Base-by-base conservation (phyloP, 1,140 invertebrate genomes). In the Battus philenor region DNA sequence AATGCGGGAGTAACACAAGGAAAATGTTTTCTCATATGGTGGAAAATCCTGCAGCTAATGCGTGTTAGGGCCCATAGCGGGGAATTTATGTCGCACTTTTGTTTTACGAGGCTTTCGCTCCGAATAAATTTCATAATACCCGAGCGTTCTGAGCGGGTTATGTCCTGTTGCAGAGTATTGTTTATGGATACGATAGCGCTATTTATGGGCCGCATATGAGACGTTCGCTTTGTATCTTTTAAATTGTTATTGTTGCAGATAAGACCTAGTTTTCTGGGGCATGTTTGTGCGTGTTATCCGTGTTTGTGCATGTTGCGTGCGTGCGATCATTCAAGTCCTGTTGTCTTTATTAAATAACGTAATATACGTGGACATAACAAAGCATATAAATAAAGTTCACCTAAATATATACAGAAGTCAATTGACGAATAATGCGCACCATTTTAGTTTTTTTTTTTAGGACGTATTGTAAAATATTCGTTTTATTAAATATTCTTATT, bases 21-120 rank as follows among this genome's bases (percentile, higher is more conserved):
- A 76, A 76, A 79, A 79, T 76, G 61, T 74, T 73, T 74, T 79
- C 75, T 72, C 72, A 76, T 76, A 79, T 79, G 75, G 60, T 65
- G 63, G 72, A 68, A 73, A 76, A 70, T 63, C 59, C 67, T 46
- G 64, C 43, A 54, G 64, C 64, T 72, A 69, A 72, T 68, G 65
- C 71, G 68, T 70, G 59, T 62, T 61, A 57, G 49, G 52, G 65
- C 54, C 50, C 59, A 57, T 55, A 49, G 53, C 47, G 52, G 62
- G 50, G 54, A 61, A 74, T 75, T 74, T 72, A 72, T 63, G 67
- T 68, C 63, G 71, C 64, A 67, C 62, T 70, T 73, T 72, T 74
- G 66, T 76, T 78, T 79, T 79, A 76, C 66, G 63, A 60, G 50
- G 67, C 36, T 11, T 26, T 54, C 54, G 36, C 45, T 58, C 54